A percentile compares a stretch with the other conserved stretches of the same genome.
phyloP scores from a whole-genome alignment of 2,113 vertebrate genomes.

The Lutjanus erythropterus region DNA sequence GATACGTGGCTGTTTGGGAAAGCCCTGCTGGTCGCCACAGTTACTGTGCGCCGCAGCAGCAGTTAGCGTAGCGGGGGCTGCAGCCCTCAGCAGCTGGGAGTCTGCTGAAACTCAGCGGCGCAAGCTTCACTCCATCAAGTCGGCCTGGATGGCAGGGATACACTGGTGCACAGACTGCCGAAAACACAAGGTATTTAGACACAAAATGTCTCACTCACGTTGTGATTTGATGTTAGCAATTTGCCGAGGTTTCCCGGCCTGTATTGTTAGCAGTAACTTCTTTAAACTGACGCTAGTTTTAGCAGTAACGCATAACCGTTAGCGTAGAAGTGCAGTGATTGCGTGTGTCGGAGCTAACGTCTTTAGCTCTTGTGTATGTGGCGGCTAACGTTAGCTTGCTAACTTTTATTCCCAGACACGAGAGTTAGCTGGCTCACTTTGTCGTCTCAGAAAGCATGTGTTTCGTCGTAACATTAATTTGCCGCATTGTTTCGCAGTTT shows the following conservation, averaged over 20 bases:
- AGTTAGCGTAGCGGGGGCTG: no score
- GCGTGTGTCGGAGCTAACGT: slow-evolving; percentile 47
- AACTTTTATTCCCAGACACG: background rate
- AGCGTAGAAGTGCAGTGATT: slow-evolving; percentile 33
- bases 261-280: slow-evolving; percentile 1
- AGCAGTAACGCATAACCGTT: background rate
- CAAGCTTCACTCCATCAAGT: slow-evolving; percentile 52
- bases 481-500: background rate
- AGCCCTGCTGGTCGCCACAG: slow-evolving; percentile 15
- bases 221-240: background rate
- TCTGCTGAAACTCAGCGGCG: slow-evolving; percentile 40
- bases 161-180: slow-evolving; percentile 80
- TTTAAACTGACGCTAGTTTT: slow-evolving; percentile 23
- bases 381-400: slow-evolving; percentile 64
- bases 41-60: slow-evolving; percentile 3
- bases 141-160: slow-evolving; percentile 93
- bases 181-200: slow-evolving; percentile 73
- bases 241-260: background rate
- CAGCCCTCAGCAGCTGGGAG: slow-evolving; percentile 44
- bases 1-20: slow-evolving; percentile 85
- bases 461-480: background rate
- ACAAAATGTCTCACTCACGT: accelerated
- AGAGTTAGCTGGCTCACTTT: background rate
- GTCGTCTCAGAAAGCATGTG: background rate
- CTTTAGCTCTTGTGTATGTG: slow-evolving; percentile 18